phyloP scores from a whole-genome alignment of 2,113 vertebrate species.

The Python bivittatus region DNA sequence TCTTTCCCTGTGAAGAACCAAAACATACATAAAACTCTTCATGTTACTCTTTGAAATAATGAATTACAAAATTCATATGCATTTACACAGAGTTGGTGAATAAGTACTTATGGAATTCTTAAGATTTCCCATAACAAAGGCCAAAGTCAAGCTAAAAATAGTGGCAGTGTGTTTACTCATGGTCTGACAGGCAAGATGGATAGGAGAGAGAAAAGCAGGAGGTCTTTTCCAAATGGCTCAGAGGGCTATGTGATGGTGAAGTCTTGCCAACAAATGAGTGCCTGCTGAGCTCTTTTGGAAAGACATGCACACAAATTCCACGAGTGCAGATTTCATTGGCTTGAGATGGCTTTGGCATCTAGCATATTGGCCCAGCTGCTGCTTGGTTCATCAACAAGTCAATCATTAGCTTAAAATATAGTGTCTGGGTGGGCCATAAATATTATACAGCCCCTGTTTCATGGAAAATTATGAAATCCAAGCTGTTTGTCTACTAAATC shows the following conservation, averaged over 20 bases:
- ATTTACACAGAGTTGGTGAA: not conserved
- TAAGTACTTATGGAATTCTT: not conserved
- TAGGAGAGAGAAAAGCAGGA: constrained; percentile 27
- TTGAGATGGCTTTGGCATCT: constrained; percentile 38
- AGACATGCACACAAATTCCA: not conserved
- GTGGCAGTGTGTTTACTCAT: not conserved
- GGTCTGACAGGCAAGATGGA: constrained; percentile 27
- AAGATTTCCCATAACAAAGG: not conserved
- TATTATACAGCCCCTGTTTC: not conserved
- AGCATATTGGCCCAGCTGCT: constrained; percentile 1
- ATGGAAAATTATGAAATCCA: not conserved
- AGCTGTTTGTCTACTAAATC: constrained; percentile 27
- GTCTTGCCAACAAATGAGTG: not conserved
- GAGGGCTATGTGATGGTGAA: not conserved
- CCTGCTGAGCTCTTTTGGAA: constrained; percentile 33
- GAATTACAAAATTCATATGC: not conserved
- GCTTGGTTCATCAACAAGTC: constrained; percentile 30
- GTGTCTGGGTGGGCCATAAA: constrained; percentile 9
- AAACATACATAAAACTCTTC: not conserved
- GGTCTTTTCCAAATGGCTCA: constrained; percentile 44
- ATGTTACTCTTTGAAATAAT: not conserved
- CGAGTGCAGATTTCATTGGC: not conserved
- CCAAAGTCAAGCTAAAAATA: constrained; percentile 39
- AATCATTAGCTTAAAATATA: constrained; percentile 11
- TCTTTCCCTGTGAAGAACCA: not conserved